Conservation (phyloP, 2,797 vertebrate species). For the Eulemur coronatus region DNA sequence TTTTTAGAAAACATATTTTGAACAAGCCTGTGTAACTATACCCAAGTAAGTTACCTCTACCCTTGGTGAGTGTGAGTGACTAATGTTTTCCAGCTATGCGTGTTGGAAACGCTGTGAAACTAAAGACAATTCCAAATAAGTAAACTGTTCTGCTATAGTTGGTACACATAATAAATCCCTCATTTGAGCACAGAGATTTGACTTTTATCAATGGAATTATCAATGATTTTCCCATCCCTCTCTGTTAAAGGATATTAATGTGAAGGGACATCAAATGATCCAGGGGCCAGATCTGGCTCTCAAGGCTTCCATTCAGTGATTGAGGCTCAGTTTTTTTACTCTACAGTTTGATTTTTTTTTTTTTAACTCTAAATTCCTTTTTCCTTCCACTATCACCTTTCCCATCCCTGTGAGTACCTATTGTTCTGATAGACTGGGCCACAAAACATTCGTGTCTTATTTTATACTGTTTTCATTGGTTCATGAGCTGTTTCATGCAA, state of each 20-base stretch:
- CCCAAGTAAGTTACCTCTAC: background rate
- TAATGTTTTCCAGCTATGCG: background rate
- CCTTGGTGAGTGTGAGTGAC: background rate
- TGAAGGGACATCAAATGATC: background rate
- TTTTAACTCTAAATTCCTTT: background rate
- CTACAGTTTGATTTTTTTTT: background rate
- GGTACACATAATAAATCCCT: background rate
- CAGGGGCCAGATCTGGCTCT: background rate
- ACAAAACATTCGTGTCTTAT: background rate
- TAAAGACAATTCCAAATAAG: constrained; percentile 12
- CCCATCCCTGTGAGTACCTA: background rate
- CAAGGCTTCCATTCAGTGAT: too few relatives aligned
- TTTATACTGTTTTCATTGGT: background rate
- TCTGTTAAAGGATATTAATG: background rate
- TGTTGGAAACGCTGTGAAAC: background rate
- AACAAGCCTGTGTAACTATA: background rate
- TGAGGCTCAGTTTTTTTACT: background rate
- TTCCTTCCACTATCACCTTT: background rate
- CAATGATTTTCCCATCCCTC: background rate
- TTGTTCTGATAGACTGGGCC: background rate
- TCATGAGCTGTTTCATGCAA: background rate
- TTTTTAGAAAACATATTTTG: background rate
- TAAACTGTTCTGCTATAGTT: background rate
- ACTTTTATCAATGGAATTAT: background rate
- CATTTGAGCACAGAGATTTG: background rate